Evolutionary conservation across 2,888 invertebrate genomes (phyloP), one percentile per base, ranked within the genome.

Genomic region (Chloromyia formosa): DNA sequence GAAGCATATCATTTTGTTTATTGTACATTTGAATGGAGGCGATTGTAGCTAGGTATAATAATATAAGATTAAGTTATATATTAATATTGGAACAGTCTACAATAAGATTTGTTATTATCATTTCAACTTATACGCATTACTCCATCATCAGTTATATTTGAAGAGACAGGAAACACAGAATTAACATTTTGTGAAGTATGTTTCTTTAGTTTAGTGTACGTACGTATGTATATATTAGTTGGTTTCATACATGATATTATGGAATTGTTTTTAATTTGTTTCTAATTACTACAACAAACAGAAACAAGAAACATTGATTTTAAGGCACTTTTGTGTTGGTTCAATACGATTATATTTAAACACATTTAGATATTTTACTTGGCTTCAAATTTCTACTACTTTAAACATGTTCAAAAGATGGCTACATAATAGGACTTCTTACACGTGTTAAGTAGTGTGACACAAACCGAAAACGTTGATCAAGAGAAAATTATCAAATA

Each of bases 291-390:
- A 62, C 16, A 42, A 62, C 7, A 12, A 27, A 35, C 14, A 62
- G 3, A 35, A 35, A 2, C 3, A 35, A 35, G 27, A 35, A 35
- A 35, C 27, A 35, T 35, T 35, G 2, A 4, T 35, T 62, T 42
- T 62, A 62, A 62, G 62, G 62, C 62, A 62, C 62, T 62, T 62
- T 62, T 62, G 40, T 56, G 56, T 56, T 62, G 62, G 62, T 62
- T 62, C 62, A 40, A 62, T 62, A 62, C 7, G 12, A 16, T 62
- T 23, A 60, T 3, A 23, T 22, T 60, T 7, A 56, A 9, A 18
- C 16, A 56, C 7, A 16, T 56, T 56, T 20, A 9, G 20, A 56
- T 20, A 10, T 10, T 56, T 56, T 56, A 56, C 1, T 56, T 56
- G 56, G 56, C 56, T 56, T 56, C 9, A 56, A 9, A 56, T 16